These are phyloP conservation scores for Drosophila flavopinicola DNA, from an alignment of 2,888 invertebrate genomes.

Conservation along the genomic window DNA sequence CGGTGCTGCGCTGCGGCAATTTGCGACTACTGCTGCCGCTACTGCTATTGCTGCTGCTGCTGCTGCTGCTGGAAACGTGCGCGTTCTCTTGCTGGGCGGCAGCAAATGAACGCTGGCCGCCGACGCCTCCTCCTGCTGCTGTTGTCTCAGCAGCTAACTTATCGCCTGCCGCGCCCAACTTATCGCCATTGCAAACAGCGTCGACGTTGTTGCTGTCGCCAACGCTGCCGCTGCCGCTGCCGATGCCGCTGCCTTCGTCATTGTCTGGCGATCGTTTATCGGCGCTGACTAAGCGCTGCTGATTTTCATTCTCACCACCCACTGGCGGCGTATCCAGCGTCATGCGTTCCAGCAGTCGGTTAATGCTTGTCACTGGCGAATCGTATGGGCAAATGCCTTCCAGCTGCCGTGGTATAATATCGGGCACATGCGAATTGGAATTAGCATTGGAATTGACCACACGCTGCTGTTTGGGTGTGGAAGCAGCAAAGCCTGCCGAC, in stretches of 20 bases:
- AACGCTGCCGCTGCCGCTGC: conserved; percentile 26
- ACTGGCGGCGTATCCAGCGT: conserved; percentile 53
- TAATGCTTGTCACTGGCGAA: conserved; percentile 81
- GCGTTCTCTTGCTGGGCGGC: conserved; percentile 63
- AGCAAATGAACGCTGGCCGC: conserved; percentile 68
- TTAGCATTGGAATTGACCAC: neutral
- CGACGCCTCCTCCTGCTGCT: conserved; percentile 51
- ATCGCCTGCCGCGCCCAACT: conserved; percentile 65
- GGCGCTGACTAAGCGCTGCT: conserved; percentile 59
- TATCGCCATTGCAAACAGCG: conserved; percentile 59
- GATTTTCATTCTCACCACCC: conserved; percentile 19
- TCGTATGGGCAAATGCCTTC: conserved; percentile 53
- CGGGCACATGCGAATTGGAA: conserved; percentile 77
- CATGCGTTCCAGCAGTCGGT: conserved; percentile 78
- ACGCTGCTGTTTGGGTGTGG: conserved; percentile 54
- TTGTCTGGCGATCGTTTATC: conserved; percentile 32
- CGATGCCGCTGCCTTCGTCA: conserved; percentile 22
- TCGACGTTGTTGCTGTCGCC: conserved; percentile 20
- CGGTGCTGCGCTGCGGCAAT: conserved; percentile 17
- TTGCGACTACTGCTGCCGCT: conserved; percentile 41
- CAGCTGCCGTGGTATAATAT: conserved; percentile 83
- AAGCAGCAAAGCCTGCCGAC: conserved; percentile 43
- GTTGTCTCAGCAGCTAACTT: conserved; percentile 51
- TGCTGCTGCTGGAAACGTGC: conserved; percentile 71
- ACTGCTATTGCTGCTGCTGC: conserved; percentile 5